Conservation (phyloP, 2,113 vertebrate genomes). For the Cariama cristata region DNA sequence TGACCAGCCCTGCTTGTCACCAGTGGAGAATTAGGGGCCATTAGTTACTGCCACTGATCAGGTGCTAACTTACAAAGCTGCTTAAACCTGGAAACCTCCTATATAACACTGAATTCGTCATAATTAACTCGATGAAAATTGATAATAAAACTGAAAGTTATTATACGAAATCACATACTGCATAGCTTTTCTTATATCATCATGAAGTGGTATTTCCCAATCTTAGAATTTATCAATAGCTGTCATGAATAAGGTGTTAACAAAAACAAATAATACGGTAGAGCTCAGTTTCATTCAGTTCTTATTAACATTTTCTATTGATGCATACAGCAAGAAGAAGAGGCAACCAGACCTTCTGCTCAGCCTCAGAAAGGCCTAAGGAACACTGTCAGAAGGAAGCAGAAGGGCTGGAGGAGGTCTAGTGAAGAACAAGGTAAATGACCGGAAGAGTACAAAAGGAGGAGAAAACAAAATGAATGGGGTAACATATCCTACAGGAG, state of each 20-base stretch:
- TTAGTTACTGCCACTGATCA: not conserved
- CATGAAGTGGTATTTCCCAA: not conserved
- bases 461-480: not conserved
- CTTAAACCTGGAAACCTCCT: not conserved
- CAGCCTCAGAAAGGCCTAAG: not conserved
- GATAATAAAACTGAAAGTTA: not conserved
- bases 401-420: not conserved
- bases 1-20: not conserved
- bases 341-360: not conserved
- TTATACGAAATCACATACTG: not conserved
- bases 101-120: not conserved
- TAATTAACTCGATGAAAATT: not conserved
- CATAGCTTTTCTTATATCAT: not conserved
- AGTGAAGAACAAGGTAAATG: not conserved
- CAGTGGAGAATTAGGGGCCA: not conserved
- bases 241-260: not conserved
- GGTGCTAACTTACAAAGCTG: not conserved
- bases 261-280: not conserved
- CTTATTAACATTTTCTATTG: not conserved
- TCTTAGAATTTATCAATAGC: not conserved
- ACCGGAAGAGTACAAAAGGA: not conserved
- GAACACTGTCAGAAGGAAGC: not conserved
- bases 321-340: rapidly evolving
- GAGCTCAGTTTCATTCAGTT: not conserved
- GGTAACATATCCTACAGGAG: not conserved